Percentiles rank a stretch among this genome's conserved stretches.
Evolutionary conservation across 2,888 invertebrate genomes (phyloP).

Genomic region (Trachelus tabidus): DNA sequence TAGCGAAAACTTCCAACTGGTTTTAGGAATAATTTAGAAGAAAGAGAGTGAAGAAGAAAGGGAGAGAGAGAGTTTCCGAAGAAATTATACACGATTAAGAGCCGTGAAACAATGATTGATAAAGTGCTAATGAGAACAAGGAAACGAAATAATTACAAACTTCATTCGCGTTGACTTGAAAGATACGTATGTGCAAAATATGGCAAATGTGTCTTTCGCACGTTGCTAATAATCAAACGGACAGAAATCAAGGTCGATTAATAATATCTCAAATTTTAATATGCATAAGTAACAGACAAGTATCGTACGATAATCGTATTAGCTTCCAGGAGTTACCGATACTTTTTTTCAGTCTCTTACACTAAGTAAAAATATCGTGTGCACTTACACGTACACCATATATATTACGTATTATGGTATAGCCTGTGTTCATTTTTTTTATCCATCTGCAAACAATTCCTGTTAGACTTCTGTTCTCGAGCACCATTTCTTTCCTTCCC

Average conservation of each 20-base stretch:
- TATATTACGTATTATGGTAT: too few species aligned
- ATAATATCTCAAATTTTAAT: too few species aligned
- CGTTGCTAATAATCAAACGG: too few species aligned
- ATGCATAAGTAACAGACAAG: too few species aligned
- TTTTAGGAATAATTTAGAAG: background rate
- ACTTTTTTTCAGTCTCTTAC: too few species aligned
- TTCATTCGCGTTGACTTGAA: background rate
- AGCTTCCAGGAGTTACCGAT: too few species aligned
- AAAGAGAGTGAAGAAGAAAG: background rate
- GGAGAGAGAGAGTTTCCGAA: background rate
- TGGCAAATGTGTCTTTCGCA: too few species aligned
- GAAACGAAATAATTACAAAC: background rate
- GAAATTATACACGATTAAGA: background rate
- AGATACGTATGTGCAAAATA: background rate
- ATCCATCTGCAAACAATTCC: slow-evolving; percentile 14
- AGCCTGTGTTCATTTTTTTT: too few species aligned
- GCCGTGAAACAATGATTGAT: background rate
- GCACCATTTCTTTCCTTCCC: slow-evolving; percentile 7
- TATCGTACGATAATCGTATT: too few species aligned
- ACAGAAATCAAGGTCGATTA: too few species aligned
- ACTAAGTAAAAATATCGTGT: too few species aligned
- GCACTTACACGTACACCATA: too few species aligned
- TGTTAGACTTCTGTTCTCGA: slow-evolving; percentile 8
- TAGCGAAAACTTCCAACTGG: background rate
- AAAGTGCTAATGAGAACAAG: background rate